Evolutionary conservation across 2,797 vertebrate genomes (phyloP), one percentile per base, ranked within the genome.

Genomic region (Notoglanidium macrostoma): DNA sequence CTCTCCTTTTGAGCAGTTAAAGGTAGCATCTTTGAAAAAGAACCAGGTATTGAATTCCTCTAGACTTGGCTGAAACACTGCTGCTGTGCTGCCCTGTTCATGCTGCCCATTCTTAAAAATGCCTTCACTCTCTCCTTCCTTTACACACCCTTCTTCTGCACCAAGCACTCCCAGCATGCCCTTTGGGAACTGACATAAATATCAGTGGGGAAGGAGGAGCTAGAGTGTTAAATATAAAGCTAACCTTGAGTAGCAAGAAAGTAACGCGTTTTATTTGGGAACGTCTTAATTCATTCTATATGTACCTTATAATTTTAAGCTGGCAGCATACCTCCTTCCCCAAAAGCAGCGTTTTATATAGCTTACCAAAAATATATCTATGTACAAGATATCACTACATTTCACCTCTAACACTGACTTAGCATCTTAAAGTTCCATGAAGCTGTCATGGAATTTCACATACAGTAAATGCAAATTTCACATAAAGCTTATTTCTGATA

Each of bases 1-100:
- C 35, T 89, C 77, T 93, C 85, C 86, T 87, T 90, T 89, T 84
- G 94, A 96, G 95, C 96, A 89, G 80, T 95, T 89, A 97, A 97
- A 96, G 94, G 96, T 92, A 95, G 96, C 96, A 86, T 97, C 96
- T 96, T 94, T 95, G 94, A 97, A 94, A 95, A 95, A 90, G 93
- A 97, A 96, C 94, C 96, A 97, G 98, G 97, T 98, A 97, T 95
- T 95, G 93, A 95, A 92, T 91, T 90, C 92, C 94, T 90, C 87
- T 67, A 83, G 88, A 85, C 77, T 89, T 55, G 10, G 61, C 85
- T 91, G 87, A 89, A 87, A 87, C 84, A 76, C 57, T 88, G 86
- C 88, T 88, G 89, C 88, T 88, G 82, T 87, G 70, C 87, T 84
- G 77, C 68, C 88, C 77, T 88, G 81, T 87, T 90, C 87, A 89